Conservation (phyloP, 1,140 invertebrate species). For the Drosophila sulfurigaster region DNA sequence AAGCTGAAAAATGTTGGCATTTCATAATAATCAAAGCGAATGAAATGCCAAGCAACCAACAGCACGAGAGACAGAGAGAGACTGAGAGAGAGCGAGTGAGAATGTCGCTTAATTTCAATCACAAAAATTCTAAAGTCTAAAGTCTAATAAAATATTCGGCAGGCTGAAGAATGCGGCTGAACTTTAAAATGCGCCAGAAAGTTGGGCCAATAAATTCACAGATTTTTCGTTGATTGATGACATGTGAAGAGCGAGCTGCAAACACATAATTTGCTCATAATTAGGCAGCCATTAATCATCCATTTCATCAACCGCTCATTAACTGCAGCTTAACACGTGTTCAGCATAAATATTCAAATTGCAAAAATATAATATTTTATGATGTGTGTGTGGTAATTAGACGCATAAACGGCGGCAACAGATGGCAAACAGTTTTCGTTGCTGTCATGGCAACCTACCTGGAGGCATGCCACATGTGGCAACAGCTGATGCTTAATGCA, state of each 20-base stretch:
- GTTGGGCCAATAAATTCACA: not conserved
- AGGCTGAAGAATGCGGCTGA: not conserved
- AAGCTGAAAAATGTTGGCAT: conserved; percentile 23
- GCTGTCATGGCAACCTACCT: conserved; percentile 25
- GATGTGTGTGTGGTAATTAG: no score
- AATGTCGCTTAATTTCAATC: conserved; percentile 9
- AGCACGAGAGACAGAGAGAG: not conserved
- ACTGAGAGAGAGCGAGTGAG: not conserved
- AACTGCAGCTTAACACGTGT: not conserved
- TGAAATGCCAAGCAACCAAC: conserved; percentile 5
- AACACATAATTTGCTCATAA: conserved; percentile 19
- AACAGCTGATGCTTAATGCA: conserved; percentile 16
- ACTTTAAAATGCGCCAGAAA: conserved; percentile 8
- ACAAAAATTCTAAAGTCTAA: not conserved
- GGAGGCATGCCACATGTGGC: conserved; percentile 24
- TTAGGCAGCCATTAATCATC: conserved; percentile 22
- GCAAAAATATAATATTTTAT: no score
- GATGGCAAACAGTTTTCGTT: not conserved
- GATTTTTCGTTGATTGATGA: conserved; percentile 1
- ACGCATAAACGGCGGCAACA: not conserved
- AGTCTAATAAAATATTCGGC: conserved; percentile 17
- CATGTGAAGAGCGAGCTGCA: not conserved
- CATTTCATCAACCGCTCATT: not conserved
- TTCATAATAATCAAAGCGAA: conserved; percentile 9
- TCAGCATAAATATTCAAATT: no score